Evolutionary conservation across 2,888 invertebrate species (phyloP), one percentile per base, ranked within the genome.

Genomic region (Drosophila gaucha): DNA sequence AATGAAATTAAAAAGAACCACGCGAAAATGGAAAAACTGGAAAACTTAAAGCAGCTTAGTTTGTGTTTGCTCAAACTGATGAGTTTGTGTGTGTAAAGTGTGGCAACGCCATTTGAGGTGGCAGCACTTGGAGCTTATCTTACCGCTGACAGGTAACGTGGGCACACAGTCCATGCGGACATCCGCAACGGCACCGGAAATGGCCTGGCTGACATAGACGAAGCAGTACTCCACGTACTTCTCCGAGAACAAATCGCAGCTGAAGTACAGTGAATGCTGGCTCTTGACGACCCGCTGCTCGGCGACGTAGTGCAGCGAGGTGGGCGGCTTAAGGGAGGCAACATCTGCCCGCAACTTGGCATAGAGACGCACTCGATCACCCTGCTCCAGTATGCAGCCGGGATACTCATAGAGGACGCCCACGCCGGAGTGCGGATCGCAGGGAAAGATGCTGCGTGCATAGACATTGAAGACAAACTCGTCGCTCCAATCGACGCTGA

Each of bases 181-280:
- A 89, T 97, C 96, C 3, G 96, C 95, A 63, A 97, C 96, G 0
- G 97, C 97, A 0, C 96, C 96, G 0, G 95, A 96, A 74, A 96
- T 95, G 0, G 96, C 96, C 88, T 96, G 95, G 35, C 96, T 97
- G 30, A 97, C 96, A 91, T 97, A 97, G 57, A 96, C 95, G 92
- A 97, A 97, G 92, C 97, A 97, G 89, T 96, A 97, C 90, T 97
- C 97, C 24, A 96, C 95, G 89, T 94, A 97, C 49, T 95, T 93
- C 91, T 97, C 97, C 49, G 95, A 95, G 92, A 97, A 97, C 43
- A 96, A 93, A 14, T 96, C 95, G 88, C 97, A 97, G 91, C 95
- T 95, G 91, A 97, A 97, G 76, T 93, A 92, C 10, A 96, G 93
- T 18, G 95, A 95, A 91, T 96, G 96, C 86, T 95, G 95, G 6